These are phyloP conservation scores for Parazoanthus atlanticus DNA, from an alignment of 92 coral and sea anemone genomes.

Conservation along the genomic window DNA sequence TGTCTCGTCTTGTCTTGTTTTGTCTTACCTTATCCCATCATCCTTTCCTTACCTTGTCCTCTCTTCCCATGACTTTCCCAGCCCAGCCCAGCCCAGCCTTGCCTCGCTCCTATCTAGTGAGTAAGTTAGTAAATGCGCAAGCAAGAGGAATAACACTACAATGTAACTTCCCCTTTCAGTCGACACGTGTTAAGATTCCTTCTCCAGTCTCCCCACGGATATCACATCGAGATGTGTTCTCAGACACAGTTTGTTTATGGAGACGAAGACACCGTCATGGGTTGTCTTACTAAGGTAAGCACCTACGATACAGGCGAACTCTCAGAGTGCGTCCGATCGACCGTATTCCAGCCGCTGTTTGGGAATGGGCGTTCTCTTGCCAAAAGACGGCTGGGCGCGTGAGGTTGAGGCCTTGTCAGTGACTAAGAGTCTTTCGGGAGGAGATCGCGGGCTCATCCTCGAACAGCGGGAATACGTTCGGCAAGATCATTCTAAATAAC, in stretches of 20 bases:
- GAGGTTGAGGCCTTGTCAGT: too few species aligned
- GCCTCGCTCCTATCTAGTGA: background rate
- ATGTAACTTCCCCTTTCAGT: constrained; percentile 39
- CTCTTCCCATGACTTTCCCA: too few species aligned
- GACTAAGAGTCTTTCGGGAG: too few species aligned
- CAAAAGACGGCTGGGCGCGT: too few species aligned
- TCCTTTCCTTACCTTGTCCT: too few species aligned
- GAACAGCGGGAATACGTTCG: too few species aligned
- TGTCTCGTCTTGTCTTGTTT: background rate
- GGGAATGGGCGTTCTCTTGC: too few species aligned
- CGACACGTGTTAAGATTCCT: constrained; percentile 95
- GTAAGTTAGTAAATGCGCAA: background rate
- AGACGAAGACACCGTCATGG: constrained; percentile 95
- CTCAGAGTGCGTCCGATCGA: too few species aligned
- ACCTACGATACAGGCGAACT: background rate
- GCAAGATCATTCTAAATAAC: too few species aligned
- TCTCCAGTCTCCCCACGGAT: constrained; percentile 94
- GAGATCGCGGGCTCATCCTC: too few species aligned
- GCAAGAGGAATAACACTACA: background rate
- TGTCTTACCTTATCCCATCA: background rate
- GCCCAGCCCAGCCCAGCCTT: background rate
- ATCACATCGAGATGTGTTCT: constrained; percentile 89
- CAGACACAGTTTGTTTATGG: constrained; percentile 97
- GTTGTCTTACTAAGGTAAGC: constrained; percentile 88
- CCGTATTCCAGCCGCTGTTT: too few species aligned